Evolutionary conservation across 2,888 invertebrate species (phyloP).

Genomic region (Agriopis aurantiaria): DNA sequence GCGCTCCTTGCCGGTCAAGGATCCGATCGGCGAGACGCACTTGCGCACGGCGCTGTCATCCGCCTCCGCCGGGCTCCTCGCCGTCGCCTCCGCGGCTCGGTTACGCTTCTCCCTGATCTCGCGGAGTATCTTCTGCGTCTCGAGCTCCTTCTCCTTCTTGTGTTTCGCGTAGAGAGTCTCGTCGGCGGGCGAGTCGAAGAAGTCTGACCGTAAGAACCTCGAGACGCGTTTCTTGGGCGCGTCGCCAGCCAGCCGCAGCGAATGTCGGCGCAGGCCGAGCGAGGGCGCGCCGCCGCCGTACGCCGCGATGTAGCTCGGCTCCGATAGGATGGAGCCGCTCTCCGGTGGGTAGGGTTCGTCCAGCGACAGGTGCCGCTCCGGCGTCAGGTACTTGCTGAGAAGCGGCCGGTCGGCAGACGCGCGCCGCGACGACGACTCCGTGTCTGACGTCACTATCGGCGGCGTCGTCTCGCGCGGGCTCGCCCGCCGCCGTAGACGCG

Average conservation of each 20-base stretch:
- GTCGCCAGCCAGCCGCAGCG: constrained; percentile 65
- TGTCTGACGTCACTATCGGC: constrained; percentile 37
- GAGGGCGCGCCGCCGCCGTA: constrained; percentile 62
- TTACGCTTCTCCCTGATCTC: constrained; percentile 89
- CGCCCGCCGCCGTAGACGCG: constrained; percentile 66
- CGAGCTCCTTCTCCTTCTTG: constrained; percentile 88
- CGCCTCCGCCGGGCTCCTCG: constrained; percentile 54
- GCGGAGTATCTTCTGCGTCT: constrained; percentile 89
- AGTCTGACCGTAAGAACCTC: constrained; percentile 92
- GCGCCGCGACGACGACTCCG: constrained; percentile 51
- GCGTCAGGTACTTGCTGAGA: constrained; percentile 85
- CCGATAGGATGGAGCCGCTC: constrained; percentile 66
- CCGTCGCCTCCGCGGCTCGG: constrained; percentile 65
- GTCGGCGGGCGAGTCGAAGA: constrained; percentile 89
- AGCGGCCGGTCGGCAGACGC: constrained; percentile 83
- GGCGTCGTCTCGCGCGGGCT: constrained; percentile 42
- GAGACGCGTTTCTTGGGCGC: constrained; percentile 87
- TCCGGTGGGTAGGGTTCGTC: constrained; percentile 71
- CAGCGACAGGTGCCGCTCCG: constrained; percentile 69
- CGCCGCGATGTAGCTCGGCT: constrained; percentile 75
- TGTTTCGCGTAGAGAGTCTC: constrained; percentile 89
- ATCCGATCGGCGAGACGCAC: constrained; percentile 71
- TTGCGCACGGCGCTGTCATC: constrained; percentile 66
- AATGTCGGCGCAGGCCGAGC: constrained; percentile 63
- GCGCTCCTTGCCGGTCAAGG: constrained; percentile 70